Percentiles rank a stretch among this genome's conserved stretches.
phyloP scores from a whole-genome alignment of 2,888 invertebrate species.

The Trisateles emortualis region DNA sequence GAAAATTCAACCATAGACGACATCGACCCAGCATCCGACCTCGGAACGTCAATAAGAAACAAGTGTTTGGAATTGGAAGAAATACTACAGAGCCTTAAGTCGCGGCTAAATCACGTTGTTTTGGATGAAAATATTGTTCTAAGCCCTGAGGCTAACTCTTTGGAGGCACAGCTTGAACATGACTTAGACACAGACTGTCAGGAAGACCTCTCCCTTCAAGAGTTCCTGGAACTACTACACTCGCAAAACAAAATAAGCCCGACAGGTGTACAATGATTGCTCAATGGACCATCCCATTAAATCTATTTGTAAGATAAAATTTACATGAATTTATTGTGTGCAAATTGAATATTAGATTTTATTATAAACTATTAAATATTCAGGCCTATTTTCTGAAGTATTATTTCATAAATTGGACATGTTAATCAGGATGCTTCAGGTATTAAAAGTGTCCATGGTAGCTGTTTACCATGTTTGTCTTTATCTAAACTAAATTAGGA shows the following conservation, averaged over 20 bases:
- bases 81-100: constrained; percentile 82
- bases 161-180: constrained; percentile 82
- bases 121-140: constrained; percentile 82
- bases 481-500: too few species aligned
- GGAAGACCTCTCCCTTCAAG: constrained; percentile 82
- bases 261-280: constrained; percentile 73
- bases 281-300: constrained; percentile 29
- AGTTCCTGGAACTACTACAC: constrained; percentile 81
- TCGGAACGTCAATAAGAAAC: constrained; percentile 81
- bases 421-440: too few species aligned
- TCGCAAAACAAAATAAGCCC: constrained; percentile 78
- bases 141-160: constrained; percentile 81
- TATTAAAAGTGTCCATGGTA: too few species aligned
- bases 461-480: too few species aligned
- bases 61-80: constrained; percentile 84
- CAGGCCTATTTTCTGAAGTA: constrained; percentile 50
- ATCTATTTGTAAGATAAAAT: constrained; percentile 60
- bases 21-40: constrained; percentile 82
- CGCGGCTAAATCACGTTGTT: constrained; percentile 82
- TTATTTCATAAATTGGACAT: constrained; percentile 30
- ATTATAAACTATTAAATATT: constrained; percentile 66
- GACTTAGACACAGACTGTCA: constrained; percentile 84
- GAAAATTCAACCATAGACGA: constrained; percentile 79
- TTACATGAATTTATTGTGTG: constrained; percentile 78
- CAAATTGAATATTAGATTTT: constrained; percentile 76